Conservation (phyloP, 2,888 invertebrate genomes). For the Flabesymbios commensalis region DNA sequence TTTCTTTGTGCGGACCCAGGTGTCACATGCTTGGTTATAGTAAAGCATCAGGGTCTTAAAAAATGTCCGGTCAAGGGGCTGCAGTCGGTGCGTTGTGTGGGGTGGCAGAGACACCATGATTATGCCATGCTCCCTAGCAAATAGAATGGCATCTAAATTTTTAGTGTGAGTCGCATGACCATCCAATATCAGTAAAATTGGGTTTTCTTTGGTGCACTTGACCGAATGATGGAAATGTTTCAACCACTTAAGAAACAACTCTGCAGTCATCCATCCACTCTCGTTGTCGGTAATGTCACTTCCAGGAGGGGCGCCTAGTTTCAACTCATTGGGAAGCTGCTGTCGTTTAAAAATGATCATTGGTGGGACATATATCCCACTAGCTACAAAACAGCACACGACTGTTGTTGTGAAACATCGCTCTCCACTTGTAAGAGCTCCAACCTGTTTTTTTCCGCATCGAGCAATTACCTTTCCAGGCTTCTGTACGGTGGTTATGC, state of each 20-base stretch:
- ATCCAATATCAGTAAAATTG: not conserved
- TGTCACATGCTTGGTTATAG: slow-evolving; percentile 25
- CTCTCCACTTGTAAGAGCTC: not conserved
- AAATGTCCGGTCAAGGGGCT: slow-evolving; percentile 7
- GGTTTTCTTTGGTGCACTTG: not conserved
- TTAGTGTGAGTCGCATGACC: not conserved
- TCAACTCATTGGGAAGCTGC: not conserved
- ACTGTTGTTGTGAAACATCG: not conserved
- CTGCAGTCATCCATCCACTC: not conserved
- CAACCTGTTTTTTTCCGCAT: not conserved
- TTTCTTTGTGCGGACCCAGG: slow-evolving; percentile 33
- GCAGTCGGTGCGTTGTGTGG: slow-evolving; percentile 7
- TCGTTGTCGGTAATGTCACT: not conserved
- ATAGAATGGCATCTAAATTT: not conserved
- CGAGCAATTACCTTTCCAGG: too few relatives aligned
- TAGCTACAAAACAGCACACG: not conserved
- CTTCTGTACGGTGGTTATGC: too few relatives aligned
- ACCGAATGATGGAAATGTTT: not conserved
- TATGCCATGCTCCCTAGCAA: slow-evolving; percentile 8
- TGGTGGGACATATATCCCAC: not conserved
- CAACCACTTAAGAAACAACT: not conserved
- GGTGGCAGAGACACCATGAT: slow-evolving; percentile 10
- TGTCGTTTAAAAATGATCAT: not conserved
- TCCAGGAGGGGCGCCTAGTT: not conserved
- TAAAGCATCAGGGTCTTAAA: slow-evolving; percentile 6